Percentiles rank a stretch among this genome's conserved stretches.
Conservation (phyloP, 2,113 vertebrate species). For the Eudyptes chrysolophus region DNA sequence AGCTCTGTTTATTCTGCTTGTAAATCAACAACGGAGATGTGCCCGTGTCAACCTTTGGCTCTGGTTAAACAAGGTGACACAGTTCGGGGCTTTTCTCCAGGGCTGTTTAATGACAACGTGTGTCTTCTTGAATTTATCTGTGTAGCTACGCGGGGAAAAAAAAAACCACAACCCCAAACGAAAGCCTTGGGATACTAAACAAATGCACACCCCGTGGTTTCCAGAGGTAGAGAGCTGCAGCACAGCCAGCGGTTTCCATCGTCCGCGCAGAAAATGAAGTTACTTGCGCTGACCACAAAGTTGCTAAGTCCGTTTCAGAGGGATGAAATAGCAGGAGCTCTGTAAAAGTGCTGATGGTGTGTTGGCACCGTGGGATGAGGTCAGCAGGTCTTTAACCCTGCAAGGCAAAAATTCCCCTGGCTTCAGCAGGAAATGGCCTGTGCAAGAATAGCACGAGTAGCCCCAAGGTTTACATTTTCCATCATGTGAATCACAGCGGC, state of each 20-base stretch:
- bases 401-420: constrained; percentile 34
- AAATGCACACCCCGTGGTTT: background rate
- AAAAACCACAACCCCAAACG: background rate
- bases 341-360: constrained; percentile 22
- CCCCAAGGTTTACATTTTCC: background rate
- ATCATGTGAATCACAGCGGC: background rate
- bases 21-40: background rate
- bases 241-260: background rate
- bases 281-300: constrained; percentile 16
- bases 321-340: constrained; percentile 37
- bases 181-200: background rate
- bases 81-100: background rate
- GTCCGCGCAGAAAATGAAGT: background rate
- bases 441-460: background rate
- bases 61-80: background rate
- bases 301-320: background rate
- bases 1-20: background rate
- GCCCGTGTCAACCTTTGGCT: background rate
- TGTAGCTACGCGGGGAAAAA: background rate
- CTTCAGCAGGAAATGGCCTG: constrained; percentile 38
- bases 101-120: background rate
- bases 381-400: constrained; percentile 49
- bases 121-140: background rate
- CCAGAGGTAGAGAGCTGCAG: background rate
- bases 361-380: background rate